Evolutionary conservation across 1,140 invertebrate genomes (phyloP).

Genomic region (Sesamia nonagrioides): DNA sequence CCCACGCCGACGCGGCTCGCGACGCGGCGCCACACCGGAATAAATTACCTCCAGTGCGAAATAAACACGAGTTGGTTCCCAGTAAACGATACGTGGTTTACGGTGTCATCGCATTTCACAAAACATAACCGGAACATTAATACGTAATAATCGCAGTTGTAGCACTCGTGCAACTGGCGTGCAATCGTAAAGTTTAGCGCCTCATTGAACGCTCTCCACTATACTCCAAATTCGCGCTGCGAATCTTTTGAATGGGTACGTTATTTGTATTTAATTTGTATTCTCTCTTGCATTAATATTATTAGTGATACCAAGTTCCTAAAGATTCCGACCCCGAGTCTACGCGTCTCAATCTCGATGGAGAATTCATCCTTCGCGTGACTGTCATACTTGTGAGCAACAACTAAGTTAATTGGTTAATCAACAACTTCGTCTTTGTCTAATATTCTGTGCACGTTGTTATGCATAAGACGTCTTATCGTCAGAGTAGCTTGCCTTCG

Average conservation of each 20-base stretch:
- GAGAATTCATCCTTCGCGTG: not conserved
- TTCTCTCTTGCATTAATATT: not conserved
- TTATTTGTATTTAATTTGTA: not conserved
- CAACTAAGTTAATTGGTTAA: not conserved
- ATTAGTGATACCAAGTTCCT: not conserved
- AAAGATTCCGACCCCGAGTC: not conserved
- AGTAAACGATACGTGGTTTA: not conserved
- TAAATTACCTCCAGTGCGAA: constrained; percentile 31
- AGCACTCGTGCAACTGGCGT: constrained; percentile 17
- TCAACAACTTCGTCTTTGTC: not conserved
- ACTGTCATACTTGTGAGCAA: not conserved
- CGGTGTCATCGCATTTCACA: constrained; percentile 5
- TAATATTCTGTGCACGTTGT: not conserved
- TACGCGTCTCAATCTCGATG: not conserved
- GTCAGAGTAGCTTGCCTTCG: not conserved
- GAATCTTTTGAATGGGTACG: constrained; percentile 20
- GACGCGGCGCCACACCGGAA: not conserved
- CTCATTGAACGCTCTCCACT: constrained; percentile 17
- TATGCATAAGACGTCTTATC: not conserved
- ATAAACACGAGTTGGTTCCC: constrained; percentile 19
- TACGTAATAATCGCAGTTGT: constrained; percentile 1
- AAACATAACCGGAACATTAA: constrained; percentile 29
- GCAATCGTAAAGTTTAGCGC: constrained; percentile 12
- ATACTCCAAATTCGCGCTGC: not conserved
- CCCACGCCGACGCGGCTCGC: constrained; percentile 6